Evolutionary conservation across 2,888 invertebrate genomes (phyloP), one percentile per base, ranked within the genome.

Genomic region (Barypeithes pellucidus): DNA sequence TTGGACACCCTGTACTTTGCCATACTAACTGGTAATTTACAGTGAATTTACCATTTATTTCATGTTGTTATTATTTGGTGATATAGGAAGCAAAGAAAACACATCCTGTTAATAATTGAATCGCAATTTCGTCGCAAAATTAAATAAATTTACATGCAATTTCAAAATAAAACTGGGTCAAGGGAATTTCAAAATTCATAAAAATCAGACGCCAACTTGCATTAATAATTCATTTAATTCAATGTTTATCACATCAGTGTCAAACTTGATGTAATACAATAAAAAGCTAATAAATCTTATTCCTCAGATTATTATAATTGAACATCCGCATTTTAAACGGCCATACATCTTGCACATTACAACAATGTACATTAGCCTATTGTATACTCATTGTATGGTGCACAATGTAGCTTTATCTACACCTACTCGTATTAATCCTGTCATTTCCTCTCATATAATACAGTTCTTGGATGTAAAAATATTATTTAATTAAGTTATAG

Each of bases 371-470:
- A 71, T 71, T 71, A 71, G 63, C 24, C 36, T 39, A 72, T 72
- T 72, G 72, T 72, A 43, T 72, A 65, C 36, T 60, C 24, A 67
- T 67, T 67, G 45, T 50, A 33, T 45, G 36, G 45, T 59, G 50
- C 60, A 72, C 57, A 63, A 61, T 72, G 43, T 45, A 59, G 59
- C 52, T 72, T 72, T 60, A 72, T 72, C 72, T 66, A 60, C 72
- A 72, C 72, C 72, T 72, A 66, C 72, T 66, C 65, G 50, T 47
- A 52, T 41, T 61, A 72, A 60, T 65, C 59, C 18, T 59, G 66
- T 52, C 24, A 66, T 72, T 72, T 72, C 66, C 72, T 60, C 29
- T 54, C 11, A 59, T 54, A 39, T 66, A 29, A 16, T 54, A 12
- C 24, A 41, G 39, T n/a, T 60, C 14, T 16, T 12, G 41, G n/a